phyloP scores from a whole-genome alignment of 2,113 vertebrate species.

The Saguinus midas region DNA sequence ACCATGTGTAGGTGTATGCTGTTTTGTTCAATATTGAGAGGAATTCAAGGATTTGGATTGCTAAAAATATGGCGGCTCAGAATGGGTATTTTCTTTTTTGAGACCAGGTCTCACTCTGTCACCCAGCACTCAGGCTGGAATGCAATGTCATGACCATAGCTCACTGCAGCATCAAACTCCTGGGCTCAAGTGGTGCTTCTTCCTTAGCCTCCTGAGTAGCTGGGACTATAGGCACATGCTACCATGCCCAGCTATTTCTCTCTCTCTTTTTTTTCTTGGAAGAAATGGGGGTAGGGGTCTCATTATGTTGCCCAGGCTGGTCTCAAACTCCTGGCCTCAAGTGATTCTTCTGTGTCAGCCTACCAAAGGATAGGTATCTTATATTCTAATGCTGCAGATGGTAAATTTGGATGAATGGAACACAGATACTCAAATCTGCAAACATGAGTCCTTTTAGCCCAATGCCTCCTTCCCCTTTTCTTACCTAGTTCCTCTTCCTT shows the following conservation, averaged over 20 bases:
- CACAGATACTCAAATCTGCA: background rate
- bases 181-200: background rate
- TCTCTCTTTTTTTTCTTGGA: background rate
- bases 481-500: background rate
- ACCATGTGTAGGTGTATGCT: accelerated
- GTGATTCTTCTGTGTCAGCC: background rate
- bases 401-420: background rate
- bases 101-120: background rate
- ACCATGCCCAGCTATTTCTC: background rate
- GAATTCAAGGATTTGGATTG: conserved; percentile 8
- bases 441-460: background rate
- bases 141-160: background rate
- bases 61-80: background rate
- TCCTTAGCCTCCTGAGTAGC: background rate
- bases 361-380: background rate
- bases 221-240: background rate
- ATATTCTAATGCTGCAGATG: background rate
- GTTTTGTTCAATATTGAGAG: background rate
- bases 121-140: background rate
- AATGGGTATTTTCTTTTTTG: background rate
- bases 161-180: background rate
- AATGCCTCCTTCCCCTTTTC: background rate
- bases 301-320: background rate
- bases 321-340: background rate
- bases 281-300: background rate